Conservation (phyloP, 2,888 invertebrate species). For the Apodemia zela region DNA sequence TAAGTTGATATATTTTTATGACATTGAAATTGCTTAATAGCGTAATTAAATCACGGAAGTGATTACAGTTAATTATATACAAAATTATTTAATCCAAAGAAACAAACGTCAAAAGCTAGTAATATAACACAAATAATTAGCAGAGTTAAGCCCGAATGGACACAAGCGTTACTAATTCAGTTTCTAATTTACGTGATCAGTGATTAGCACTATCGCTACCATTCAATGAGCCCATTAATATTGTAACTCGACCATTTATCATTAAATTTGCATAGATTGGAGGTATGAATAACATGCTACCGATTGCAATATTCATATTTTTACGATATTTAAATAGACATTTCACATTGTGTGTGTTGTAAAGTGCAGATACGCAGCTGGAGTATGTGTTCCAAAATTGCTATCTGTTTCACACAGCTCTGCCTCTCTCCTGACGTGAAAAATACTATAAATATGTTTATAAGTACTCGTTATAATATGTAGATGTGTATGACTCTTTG, state of each 20-base stretch:
- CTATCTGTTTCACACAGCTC: too few relatives aligned
- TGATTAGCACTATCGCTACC: slow-evolving; percentile 16
- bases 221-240: slow-evolving; percentile 17
- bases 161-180: slow-evolving; percentile 13
- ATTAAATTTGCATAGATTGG: slow-evolving; percentile 15
- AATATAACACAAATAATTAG: neutral
- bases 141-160: neutral
- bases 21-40: too few relatives aligned
- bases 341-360: too few relatives aligned
- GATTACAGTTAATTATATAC: too few relatives aligned
- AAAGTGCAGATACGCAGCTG: too few relatives aligned
- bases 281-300: neutral
- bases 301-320: neutral
- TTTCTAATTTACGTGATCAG: slow-evolving; percentile 17
- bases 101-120: neutral
- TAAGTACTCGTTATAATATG: too few relatives aligned
- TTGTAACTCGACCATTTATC: slow-evolving; percentile 14
- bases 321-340: neutral
- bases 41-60: too few relatives aligned
- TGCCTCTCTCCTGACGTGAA: too few relatives aligned
- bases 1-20: too few relatives aligned
- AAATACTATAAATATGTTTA: too few relatives aligned
- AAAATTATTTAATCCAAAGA: neutral
- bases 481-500: too few relatives aligned
- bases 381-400: too few relatives aligned